These are phyloP conservation scores for Drosophila pseudotakahashii DNA, from an alignment of 2,888 invertebrate species.

Conservation along the genomic window DNA sequence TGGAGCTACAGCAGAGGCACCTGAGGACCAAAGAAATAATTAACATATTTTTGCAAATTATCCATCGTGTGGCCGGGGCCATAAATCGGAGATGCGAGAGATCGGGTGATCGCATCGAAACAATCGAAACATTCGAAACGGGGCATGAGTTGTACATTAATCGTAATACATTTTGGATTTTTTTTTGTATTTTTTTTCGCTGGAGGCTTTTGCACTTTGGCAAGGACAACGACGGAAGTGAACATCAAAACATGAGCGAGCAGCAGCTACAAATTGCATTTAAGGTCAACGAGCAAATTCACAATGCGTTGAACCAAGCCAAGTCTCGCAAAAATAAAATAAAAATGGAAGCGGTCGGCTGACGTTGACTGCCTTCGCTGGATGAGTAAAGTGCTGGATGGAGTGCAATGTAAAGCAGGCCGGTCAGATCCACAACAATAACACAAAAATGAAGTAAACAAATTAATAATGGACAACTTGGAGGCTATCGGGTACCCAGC, in stretches of 20 bases:
- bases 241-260: constrained; percentile 39
- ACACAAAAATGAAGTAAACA: constrained; percentile 8
- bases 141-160: constrained; percentile 24
- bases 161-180: constrained; percentile 4
- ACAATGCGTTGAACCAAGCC: constrained; percentile 64
- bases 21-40: constrained; percentile 48
- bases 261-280: constrained; percentile 43
- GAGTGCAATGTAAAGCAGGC: constrained; percentile 58
- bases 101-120: constrained; percentile 20
- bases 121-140: constrained; percentile 22
- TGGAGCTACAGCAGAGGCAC: neutral
- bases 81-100: constrained; percentile 47
- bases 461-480: neutral
- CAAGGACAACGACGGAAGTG: constrained; percentile 63
- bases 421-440: constrained; percentile 45
- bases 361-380: constrained; percentile 4
- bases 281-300: constrained; percentile 73
- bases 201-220: constrained; percentile 63
- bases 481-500: neutral
- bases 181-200: constrained; percentile 1
- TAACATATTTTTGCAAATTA: constrained; percentile 69
- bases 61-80: constrained; percentile 42
- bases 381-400: constrained; percentile 31
- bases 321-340: constrained; percentile 13
- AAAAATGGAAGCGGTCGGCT: constrained; percentile 8